phyloP scores from a whole-genome alignment of 2,888 invertebrate genomes.

The Hymenopus coronatus region DNA sequence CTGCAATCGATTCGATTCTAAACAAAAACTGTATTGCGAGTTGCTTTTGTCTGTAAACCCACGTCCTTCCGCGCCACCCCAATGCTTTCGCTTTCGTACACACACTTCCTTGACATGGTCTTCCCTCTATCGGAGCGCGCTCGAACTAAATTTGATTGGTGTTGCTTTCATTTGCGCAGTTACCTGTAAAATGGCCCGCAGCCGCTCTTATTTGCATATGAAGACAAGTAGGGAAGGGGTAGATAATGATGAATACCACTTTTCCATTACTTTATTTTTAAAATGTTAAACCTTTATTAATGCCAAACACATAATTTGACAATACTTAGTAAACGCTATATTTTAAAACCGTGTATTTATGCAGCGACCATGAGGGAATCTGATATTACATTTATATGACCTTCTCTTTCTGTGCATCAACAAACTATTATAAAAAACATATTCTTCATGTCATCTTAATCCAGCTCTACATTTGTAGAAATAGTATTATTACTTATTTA shows the following conservation, averaged over 20 bases:
- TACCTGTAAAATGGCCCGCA: background rate
- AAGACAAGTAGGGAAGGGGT: too few relatives aligned
- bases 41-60: background rate
- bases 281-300: background rate
- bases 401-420: too few relatives aligned
- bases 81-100: background rate
- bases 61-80: background rate
- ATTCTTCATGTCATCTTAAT: too few relatives aligned
- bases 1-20: background rate
- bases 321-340: too few relatives aligned
- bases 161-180: background rate
- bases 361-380: too few relatives aligned
- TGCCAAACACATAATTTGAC: too few relatives aligned
- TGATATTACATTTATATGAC: too few relatives aligned
- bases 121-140: background rate
- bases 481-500: too few relatives aligned
- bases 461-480: too few relatives aligned
- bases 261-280: background rate
- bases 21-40: background rate
- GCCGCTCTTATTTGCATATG: background rate
- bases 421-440: too few relatives aligned
- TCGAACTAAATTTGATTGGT: background rate
- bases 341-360: too few relatives aligned
- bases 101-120: background rate
- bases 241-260: too few relatives aligned